A percentile compares a stretch with the other conserved stretches of the same genome.
phyloP scores from a whole-genome alignment of 2,113 vertebrate genomes.

The Perccottus glenii region DNA sequence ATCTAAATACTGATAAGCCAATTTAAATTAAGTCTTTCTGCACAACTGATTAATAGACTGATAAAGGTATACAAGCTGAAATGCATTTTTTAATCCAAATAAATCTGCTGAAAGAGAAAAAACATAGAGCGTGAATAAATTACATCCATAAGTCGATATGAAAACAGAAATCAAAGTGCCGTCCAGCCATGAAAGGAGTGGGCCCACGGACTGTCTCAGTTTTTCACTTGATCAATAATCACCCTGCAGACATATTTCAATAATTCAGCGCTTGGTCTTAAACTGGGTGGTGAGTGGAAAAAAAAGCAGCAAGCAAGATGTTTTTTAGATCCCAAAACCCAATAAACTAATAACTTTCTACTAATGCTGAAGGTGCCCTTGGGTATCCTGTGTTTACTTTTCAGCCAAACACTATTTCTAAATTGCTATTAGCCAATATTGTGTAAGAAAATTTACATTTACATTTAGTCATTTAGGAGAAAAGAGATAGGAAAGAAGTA shows the following conservation, averaged over 20 bases:
- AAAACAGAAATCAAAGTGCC: conserved; percentile 53
- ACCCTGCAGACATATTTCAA: conserved; percentile 69
- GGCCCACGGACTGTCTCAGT: conserved; percentile 42
- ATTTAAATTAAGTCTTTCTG: conserved; percentile 26
- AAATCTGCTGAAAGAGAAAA: conserved; percentile 17
- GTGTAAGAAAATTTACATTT: too few species aligned
- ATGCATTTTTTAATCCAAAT: conserved; percentile 11
- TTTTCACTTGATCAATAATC: conserved; percentile 71
- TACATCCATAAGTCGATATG: conserved; percentile 38
- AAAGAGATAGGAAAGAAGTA: too few species aligned
- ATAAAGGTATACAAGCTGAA: conserved; percentile 35
- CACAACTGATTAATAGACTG: conserved; percentile 29
- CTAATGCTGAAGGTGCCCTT: not conserved
- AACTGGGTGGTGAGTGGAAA: conserved; percentile 29
- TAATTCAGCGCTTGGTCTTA: conserved; percentile 69
- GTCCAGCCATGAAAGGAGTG: conserved; percentile 47
- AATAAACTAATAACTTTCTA: not conserved
- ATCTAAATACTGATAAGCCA: conserved; percentile 39
- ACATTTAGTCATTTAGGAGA: too few species aligned
- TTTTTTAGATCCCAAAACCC: not conserved
- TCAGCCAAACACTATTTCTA: too few species aligned
- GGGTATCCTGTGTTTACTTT: too few species aligned
- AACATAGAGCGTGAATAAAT: conserved; percentile 38
- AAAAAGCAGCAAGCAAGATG: not conserved
- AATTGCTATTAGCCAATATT: too few species aligned